Evolutionary conservation across 2,888 invertebrate genomes (phyloP), one percentile per base, ranked within the genome.

Genomic region (Graphium colonna): DNA sequence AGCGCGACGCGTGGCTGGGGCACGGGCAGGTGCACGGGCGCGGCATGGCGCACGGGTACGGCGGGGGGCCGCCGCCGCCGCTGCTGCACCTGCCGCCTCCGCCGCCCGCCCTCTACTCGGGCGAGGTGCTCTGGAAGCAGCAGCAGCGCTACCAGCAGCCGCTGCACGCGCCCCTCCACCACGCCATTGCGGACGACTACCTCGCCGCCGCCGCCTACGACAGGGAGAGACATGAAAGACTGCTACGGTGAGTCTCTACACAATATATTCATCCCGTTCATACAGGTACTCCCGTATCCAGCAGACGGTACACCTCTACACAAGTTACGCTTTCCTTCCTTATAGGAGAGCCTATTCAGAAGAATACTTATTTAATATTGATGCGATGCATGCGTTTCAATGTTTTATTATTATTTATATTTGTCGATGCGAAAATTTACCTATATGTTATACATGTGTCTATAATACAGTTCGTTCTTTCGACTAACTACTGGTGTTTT

Each of bases 161-260:
- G 60, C 80, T 91, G 41, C 90, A 90, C 70, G 87, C 69, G 77
- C 91, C 73, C 82, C 87, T 73, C 72, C 91, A 83, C 72, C 91
- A 80, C 72, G 90, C 86, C 65, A 81, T 88, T 71, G 81, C 87
- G 41, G 89, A 89, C 61, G 90, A 90, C 62, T 94, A 95, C 74
- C 90, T 98, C 67, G 94, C 95, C 31, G 96, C 96, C 66, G 97
- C 97, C 56, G 98, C 98, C 16, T 92, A 91, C 71, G 92, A 92
- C 67, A 90, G 93, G 77, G 93, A 93, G 77, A 89, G 93, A 78
- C 92, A 91, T 76, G 93, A 93, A 81, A 90, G 93, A 81, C 91
- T 93, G 84, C 79, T 93, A 73, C 91, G 93, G 93, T 93, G 70
- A 90, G 91, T 60, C 9, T 15, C 12, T n/a, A n/a, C n/a, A n/a